phyloP scores from a whole-genome alignment of 2,113 vertebrate genomes.

The Oostethus manadensis region DNA sequence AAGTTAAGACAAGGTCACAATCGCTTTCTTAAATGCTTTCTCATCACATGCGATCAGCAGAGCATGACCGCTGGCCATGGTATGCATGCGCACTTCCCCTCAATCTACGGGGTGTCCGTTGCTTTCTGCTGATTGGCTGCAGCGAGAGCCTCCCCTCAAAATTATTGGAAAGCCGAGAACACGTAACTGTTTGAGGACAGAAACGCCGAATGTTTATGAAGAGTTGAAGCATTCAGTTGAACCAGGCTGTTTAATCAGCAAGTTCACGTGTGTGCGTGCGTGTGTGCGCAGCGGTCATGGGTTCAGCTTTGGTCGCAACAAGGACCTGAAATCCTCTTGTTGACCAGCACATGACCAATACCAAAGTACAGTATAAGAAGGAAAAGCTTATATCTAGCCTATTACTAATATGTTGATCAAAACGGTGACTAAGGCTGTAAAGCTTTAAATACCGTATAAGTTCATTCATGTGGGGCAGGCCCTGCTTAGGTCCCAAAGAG shows the following conservation, averaged over 20 bases:
- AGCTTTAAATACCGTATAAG: neutral
- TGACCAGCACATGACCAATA: conserved; percentile 30
- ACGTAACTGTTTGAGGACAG: neutral
- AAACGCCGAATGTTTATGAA: conserved; percentile 1
- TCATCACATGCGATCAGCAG: neutral
- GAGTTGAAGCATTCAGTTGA: neutral
- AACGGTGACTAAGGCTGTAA: neutral
- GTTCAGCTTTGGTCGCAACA: conserved; percentile 30
- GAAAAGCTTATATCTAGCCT: neutral
- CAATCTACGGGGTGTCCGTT: neutral
- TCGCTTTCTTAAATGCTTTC: too few relatives aligned
- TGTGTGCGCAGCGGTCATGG: conserved; percentile 13
- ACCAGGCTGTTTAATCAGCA: conserved; percentile 9
- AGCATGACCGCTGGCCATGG: neutral
- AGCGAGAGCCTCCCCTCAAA: conserved; percentile 43
- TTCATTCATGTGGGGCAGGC: neutral
- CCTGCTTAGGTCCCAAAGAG: neutral
- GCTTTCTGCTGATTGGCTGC: conserved; percentile 49
- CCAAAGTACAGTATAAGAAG: neutral
- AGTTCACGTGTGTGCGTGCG: conserved; percentile 12
- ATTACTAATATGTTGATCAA: neutral
- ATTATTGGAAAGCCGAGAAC: conserved; percentile 22
- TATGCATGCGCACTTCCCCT: neutral
- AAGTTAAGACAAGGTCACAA: neutral
- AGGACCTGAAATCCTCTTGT: conserved; percentile 43